A percentile compares a stretch with the other conserved stretches of the same genome.
These are phyloP conservation scores for Brachypteracias leptosomus DNA, from an alignment of 2,113 vertebrate genomes.

Conservation along the genomic window DNA sequence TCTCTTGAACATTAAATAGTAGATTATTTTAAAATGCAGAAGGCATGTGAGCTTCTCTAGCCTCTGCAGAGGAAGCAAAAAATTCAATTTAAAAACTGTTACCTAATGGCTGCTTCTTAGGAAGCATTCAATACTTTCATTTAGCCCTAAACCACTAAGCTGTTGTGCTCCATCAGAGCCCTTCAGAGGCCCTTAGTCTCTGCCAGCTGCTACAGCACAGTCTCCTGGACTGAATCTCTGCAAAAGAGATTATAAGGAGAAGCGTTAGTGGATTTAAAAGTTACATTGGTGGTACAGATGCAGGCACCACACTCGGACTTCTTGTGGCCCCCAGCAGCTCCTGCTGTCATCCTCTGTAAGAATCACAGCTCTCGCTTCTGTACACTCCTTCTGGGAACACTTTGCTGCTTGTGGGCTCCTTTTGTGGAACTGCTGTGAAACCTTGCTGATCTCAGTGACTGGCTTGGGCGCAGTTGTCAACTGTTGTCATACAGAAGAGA, in stretches of 20 bases:
- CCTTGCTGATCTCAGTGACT: neutral
- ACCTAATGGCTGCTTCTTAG: neutral
- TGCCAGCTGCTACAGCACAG: conserved; percentile 14
- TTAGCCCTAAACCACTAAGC: conserved; percentile 32
- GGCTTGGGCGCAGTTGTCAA: neutral
- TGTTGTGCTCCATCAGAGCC: neutral
- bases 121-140: conserved; percentile 13
- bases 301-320: neutral
- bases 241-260: neutral
- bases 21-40: conserved; percentile 9
- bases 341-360: neutral
- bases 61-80: neutral
- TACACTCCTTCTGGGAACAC: neutral
- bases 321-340: neutral
- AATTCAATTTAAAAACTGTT: neutral
- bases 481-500: neutral
- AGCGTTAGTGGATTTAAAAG: neutral
- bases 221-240: neutral
- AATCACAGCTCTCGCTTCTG: neutral
- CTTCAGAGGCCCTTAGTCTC: neutral
- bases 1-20: neutral
- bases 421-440: neutral
- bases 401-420: neutral
- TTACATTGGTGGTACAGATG: neutral
- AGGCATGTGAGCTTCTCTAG: neutral